Conservation (phyloP, 2,888 invertebrate species). For the Micoletzkya japonica region DNA sequence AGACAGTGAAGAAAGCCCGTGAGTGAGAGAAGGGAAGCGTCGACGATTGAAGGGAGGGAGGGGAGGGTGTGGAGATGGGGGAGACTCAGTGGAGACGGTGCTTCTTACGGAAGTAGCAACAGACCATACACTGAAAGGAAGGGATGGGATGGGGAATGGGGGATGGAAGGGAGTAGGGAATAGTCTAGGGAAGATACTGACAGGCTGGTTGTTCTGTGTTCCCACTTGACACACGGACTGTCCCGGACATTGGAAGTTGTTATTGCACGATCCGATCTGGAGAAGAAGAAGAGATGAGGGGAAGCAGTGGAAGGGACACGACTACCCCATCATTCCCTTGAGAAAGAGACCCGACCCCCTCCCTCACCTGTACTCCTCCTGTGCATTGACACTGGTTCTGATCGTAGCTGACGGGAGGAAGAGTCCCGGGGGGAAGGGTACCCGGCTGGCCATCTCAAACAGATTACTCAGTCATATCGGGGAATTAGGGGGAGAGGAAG, state of each 20-base stretch:
- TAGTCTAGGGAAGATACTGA: conserved; percentile 28
- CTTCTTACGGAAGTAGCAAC: conserved; percentile 63
- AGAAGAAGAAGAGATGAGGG: conserved; percentile 18
- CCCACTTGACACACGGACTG: conserved; percentile 62
- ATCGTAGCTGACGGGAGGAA: conserved; percentile 26
- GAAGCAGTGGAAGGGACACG: neutral
- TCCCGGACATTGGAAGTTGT: conserved; percentile 62
- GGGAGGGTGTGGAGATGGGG: neutral
- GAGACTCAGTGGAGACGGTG: conserved; percentile 20
- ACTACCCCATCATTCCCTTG: too few species aligned
- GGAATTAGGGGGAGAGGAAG: neutral
- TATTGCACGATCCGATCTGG: conserved; percentile 61
- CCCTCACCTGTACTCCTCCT: conserved; percentile 45
- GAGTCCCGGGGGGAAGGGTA: conserved; percentile 12
- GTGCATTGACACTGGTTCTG: conserved; percentile 52
- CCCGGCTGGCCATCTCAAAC: conserved; percentile 13
- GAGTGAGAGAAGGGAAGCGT: neutral
- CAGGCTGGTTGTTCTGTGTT: conserved; percentile 49
- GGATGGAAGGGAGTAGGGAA: neutral
- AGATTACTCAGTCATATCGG: neutral
- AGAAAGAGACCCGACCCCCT: neutral
- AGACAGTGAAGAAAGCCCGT: conserved; percentile 1
- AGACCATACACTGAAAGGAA: conserved; percentile 56
- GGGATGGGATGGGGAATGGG: neutral
- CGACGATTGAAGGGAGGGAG: conserved; percentile 1